Percentiles rank a stretch among this genome's conserved stretches.
Evolutionary conservation across 2,797 vertebrate genomes (phyloP).

Genomic region (Manis crassicaudata): DNA sequence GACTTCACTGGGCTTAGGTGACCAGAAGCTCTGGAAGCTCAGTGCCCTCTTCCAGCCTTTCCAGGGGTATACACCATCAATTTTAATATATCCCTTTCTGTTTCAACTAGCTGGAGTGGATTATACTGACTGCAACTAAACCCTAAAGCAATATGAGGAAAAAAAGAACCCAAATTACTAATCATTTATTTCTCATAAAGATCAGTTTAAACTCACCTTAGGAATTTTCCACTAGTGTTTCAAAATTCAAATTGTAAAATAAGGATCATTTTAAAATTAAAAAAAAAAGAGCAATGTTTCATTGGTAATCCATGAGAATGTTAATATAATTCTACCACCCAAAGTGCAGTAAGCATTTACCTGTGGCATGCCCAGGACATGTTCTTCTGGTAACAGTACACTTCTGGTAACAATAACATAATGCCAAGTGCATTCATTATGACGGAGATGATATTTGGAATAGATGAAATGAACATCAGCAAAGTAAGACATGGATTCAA

Average conservation of each 20-base stretch:
- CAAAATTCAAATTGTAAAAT: slow-evolving; percentile 16
- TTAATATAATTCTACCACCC: neutral
- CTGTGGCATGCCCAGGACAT: neutral
- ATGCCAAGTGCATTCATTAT: neutral
- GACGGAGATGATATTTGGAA: neutral
- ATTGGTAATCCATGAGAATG: neutral
- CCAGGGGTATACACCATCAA: neutral
- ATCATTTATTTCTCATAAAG: neutral
- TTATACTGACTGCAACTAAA: neutral
- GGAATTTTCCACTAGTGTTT: neutral
- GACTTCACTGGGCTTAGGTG: neutral
- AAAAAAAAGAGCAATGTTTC: neutral
- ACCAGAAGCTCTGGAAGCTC: neutral
- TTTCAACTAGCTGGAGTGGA: neutral
- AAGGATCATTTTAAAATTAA: neutral
- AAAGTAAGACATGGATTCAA: slow-evolving; percentile 2
- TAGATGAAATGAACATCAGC: neutral
- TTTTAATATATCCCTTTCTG: neutral
- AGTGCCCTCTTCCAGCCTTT: neutral
- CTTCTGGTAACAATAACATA: neutral
- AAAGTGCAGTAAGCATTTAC: neutral
- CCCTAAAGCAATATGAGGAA: neutral
- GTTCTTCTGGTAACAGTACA: slow-evolving; percentile 3
- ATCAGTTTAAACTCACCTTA: neutral
- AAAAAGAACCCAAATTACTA: neutral